Percentiles rank a stretch among this genome's conserved stretches.
Conservation (phyloP, 1,140 invertebrate genomes). For the Drosophila sucinea region DNA sequence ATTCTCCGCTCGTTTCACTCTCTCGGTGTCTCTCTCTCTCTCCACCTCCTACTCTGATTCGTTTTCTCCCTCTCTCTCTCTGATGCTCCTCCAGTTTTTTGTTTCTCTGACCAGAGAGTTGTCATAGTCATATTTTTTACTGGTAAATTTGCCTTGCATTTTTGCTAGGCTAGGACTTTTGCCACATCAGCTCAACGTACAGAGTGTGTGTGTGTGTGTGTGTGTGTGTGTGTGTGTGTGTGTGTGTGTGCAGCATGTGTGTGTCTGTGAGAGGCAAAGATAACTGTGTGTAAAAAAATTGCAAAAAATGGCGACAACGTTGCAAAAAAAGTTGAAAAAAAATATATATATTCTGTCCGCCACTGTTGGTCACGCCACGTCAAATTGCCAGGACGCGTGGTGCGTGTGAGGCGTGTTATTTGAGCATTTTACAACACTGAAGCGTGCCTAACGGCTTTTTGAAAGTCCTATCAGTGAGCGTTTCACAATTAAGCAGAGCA, state of each 20-base stretch:
- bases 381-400: constrained; percentile 71
- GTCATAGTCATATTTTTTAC: constrained; percentile 61
- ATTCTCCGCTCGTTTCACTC: constrained; percentile 32
- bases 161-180: constrained; percentile 56
- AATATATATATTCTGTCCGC: constrained; percentile 32
- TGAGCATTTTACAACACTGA: constrained; percentile 71
- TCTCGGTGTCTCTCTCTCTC: neutral
- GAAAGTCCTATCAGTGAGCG: constrained; percentile 59
- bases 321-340: constrained; percentile 24
- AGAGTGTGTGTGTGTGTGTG: constrained; percentile 9
- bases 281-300: constrained; percentile 52
- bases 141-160: constrained; percentile 62
- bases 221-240: constrained; percentile 17
- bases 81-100: neutral
- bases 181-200: constrained; percentile 51
- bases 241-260: neutral
- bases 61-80: neutral
- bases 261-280: constrained; percentile 38
- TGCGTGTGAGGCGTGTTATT: constrained; percentile 63
- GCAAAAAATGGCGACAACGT: constrained; percentile 50
- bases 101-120: constrained; percentile 57
- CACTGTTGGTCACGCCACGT: constrained; percentile 64
- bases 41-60: neutral
- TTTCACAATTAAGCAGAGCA: constrained; percentile 28
- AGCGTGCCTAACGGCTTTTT: constrained; percentile 74